Conservation (phyloP, 2,888 invertebrate genomes). For the Sinodicranocentrus sp. region DNA sequence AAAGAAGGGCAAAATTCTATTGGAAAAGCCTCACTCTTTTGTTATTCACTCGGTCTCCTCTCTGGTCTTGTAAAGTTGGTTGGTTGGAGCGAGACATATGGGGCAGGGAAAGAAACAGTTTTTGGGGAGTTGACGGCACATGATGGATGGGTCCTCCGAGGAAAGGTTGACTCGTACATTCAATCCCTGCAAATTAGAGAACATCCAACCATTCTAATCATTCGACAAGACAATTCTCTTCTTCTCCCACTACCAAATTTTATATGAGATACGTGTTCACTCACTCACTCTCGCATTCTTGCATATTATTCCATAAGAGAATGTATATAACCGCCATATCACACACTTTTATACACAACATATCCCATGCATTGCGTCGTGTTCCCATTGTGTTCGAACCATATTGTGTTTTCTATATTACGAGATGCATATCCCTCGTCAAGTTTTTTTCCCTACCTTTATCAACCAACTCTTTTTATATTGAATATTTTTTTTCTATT, state of each 20-base stretch:
- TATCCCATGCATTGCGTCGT: no score
- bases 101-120: constrained; percentile 72
- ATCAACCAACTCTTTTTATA: no score
- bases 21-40: constrained; percentile 58
- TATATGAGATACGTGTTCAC: constrained; percentile 39
- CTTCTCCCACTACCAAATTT: constrained; percentile 44
- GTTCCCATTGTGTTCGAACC: no score
- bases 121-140: constrained; percentile 75
- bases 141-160: constrained; percentile 76
- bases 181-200: constrained; percentile 77
- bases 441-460: no score
- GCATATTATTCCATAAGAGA: no score
- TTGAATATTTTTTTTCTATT: no score
- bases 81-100: constrained; percentile 70
- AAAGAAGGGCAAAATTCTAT: constrained; percentile 68
- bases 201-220: constrained; percentile 76
- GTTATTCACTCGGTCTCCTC: constrained; percentile 62
- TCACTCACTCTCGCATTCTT: no score
- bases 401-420: no score
- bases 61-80: constrained; percentile 55
- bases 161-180: constrained; percentile 75
- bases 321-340: no score
- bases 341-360: no score
- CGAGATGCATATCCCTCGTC: no score
- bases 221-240: constrained; percentile 76